Percentiles rank a stretch among this genome's conserved stretches.
These are phyloP conservation scores for Theristicus caerulescens DNA, from an alignment of 2,113 vertebrate species.

Conservation along the genomic window DNA sequence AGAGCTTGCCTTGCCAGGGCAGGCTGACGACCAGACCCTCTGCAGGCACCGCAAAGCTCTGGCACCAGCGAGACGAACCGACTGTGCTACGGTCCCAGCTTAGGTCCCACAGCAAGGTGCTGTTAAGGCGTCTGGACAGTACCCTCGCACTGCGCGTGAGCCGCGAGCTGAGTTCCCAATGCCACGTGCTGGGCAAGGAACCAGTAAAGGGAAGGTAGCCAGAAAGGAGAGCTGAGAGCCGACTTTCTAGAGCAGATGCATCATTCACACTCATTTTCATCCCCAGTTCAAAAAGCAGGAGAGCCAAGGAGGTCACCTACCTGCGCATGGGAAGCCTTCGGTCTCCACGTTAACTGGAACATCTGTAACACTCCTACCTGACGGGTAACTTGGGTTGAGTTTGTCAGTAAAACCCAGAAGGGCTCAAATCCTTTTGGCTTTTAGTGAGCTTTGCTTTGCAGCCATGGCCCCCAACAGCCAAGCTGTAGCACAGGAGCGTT, in stretches of 20 bases:
- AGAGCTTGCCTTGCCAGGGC: background rate
- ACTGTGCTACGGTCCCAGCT: background rate
- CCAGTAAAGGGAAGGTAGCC: background rate
- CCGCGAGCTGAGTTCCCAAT: rapidly evolving
- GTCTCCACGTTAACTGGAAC: background rate
- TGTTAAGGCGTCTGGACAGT: too few relatives aligned
- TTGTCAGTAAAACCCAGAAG: background rate
- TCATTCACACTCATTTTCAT: background rate
- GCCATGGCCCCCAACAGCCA: rapidly evolving
- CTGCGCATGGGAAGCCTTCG: background rate
- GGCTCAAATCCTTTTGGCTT: background rate
- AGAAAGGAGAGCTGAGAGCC: background rate
- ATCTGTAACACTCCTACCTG: background rate
- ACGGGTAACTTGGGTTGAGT: background rate
- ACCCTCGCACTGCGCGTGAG: background rate
- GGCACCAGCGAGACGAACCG: too few relatives aligned
- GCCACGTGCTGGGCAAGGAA: background rate
- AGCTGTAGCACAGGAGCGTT: background rate
- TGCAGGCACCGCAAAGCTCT: background rate
- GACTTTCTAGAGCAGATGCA: background rate
- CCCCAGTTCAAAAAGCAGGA: background rate
- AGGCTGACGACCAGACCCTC: background rate
- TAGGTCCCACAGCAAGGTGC: too few relatives aligned
- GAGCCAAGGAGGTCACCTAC: background rate
- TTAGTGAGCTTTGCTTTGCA: background rate